These are phyloP conservation scores for Rhinopithecus roxellana DNA, from an alignment of 2,113 vertebrate genomes.

Conservation along the genomic window DNA sequence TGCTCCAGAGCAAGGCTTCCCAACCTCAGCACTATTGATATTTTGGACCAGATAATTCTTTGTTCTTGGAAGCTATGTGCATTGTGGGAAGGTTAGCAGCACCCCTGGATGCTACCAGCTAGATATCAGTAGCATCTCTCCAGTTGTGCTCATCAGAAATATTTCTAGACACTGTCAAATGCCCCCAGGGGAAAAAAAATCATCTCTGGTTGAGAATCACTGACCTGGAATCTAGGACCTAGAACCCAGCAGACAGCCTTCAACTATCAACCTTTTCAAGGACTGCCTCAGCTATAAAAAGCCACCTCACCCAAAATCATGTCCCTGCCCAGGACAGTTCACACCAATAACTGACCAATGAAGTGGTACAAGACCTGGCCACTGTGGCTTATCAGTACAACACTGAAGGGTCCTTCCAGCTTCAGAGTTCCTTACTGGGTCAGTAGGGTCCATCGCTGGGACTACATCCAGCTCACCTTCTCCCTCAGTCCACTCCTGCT, in stretches of 20 bases:
- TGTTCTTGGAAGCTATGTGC: neutral
- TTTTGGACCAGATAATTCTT: neutral
- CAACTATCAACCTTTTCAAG: neutral
- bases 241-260: neutral
- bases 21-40: neutral
- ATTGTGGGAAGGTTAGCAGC: neutral
- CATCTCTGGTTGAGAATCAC: neutral
- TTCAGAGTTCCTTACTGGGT: neutral
- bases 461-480: neutral
- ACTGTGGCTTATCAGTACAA: neutral
- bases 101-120: neutral
- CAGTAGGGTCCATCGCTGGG: rapidly evolving
- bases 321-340: neutral
- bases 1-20: neutral
- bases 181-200: neutral
- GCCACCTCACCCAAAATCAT: neutral
- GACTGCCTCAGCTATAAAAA: neutral
- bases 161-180: neutral
- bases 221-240: neutral
- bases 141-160: neutral
- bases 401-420: neutral
- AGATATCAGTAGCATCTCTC: neutral
- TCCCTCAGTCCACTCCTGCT: neutral
- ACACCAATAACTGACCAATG: neutral
- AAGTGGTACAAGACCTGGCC: neutral